phyloP scores from a whole-genome alignment of 92 coral and sea anemone genomes.

The Palythoa caribaeorum region DNA sequence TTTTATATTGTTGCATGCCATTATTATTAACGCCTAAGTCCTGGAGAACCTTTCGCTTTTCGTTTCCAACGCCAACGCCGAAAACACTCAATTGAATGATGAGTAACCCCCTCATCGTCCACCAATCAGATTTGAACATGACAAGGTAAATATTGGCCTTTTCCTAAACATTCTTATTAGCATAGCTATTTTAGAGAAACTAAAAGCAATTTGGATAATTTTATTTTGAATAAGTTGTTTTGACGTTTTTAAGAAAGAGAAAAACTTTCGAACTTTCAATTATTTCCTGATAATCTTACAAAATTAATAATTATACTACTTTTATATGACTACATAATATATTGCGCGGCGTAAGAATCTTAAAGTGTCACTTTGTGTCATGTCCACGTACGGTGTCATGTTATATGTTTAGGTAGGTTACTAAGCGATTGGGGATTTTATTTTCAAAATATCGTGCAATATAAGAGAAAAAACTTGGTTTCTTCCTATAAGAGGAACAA shows the following conservation, averaged over 20 bases:
- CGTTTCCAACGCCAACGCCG: conserved; percentile 25
- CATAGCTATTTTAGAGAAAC: background rate
- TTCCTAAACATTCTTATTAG: background rate
- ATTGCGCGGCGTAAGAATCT: background rate
- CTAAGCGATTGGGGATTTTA: background rate
- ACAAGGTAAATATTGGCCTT: conserved; percentile 11
- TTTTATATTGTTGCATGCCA: conserved; percentile 20
- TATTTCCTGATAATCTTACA: too few relatives aligned
- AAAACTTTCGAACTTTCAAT: too few relatives aligned
- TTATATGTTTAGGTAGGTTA: background rate
- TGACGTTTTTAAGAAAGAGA: background rate
- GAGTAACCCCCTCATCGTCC: background rate
- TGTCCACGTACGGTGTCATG: background rate
- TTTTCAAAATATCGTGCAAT: background rate
- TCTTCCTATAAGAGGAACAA: too few relatives aligned
- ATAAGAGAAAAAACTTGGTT: background rate
- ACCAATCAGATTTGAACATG: conserved; percentile 6
- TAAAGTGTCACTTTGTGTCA: background rate
- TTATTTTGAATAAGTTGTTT: background rate
- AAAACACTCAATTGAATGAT: background rate
- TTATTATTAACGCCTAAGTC: background rate
- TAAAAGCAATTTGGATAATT: background rate
- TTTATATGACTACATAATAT: background rate
- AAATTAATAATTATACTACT: too few relatives aligned
- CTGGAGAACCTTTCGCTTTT: background rate